A percentile compares a stretch with the other conserved stretches of the same genome.
Conservation (phyloP, 1,140 invertebrate genomes). For the Hestina assimilis region DNA sequence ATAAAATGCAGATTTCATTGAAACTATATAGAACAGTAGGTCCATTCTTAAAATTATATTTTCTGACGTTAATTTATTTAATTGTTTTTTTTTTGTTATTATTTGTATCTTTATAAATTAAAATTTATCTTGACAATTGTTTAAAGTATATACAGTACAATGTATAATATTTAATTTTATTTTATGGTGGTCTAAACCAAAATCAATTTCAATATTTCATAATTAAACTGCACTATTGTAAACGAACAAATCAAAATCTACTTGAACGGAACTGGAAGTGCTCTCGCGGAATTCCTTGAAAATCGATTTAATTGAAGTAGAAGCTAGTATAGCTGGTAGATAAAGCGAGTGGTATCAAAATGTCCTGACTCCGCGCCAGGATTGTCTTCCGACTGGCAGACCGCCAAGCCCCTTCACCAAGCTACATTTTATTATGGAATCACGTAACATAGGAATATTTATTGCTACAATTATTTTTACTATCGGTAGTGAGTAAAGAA, state of each 20-base stretch:
- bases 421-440: constrained; percentile 27
- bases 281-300: constrained; percentile 26
- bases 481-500: constrained; percentile 5
- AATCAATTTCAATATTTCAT: neutral
- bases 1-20: too few species aligned
- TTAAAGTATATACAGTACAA: too few species aligned
- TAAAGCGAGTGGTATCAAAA: constrained; percentile 54
- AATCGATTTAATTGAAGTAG: constrained; percentile 43
- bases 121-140: too few species aligned
- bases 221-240: constrained; percentile 4
- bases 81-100: too few species aligned
- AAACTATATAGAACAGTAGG: too few species aligned
- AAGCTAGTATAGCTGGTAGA: constrained; percentile 41
- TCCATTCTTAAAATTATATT: too few species aligned
- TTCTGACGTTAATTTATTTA: too few species aligned
- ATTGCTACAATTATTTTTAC: constrained; percentile 26
- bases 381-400: constrained; percentile 58
- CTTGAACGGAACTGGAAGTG: constrained; percentile 14
- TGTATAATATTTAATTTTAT: too few species aligned
- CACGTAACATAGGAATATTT: constrained; percentile 23
- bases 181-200: neutral
- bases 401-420: constrained; percentile 40
- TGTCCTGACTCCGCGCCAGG: constrained; percentile 59
- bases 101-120: too few species aligned
- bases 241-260: constrained; percentile 8